These are phyloP conservation scores for Synergus gifuensis DNA, from an alignment of 2,888 invertebrate species.

Conservation along the genomic window DNA sequence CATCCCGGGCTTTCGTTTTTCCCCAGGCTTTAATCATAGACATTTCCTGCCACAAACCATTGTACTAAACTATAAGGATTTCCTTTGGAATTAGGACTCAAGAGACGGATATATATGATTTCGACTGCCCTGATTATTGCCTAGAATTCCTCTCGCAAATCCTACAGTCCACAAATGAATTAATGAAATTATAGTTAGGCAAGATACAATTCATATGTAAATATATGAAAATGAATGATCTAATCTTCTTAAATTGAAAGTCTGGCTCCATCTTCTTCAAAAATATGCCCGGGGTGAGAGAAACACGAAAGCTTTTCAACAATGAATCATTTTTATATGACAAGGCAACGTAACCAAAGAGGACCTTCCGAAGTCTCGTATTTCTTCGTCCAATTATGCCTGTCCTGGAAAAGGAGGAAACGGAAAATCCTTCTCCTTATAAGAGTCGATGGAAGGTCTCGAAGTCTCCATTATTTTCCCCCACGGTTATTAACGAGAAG, in stretches of 20 bases:
- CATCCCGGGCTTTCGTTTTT: constrained; percentile 44
- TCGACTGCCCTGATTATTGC: too few relatives aligned
- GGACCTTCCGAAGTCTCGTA: constrained; percentile 59
- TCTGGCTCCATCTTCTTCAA: constrained; percentile 2
- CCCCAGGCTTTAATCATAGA: constrained; percentile 49
- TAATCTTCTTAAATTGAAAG: neutral
- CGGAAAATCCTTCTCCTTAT: constrained; percentile 55
- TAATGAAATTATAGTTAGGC: too few relatives aligned
- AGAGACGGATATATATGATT: neutral
- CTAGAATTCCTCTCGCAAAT: too few relatives aligned
- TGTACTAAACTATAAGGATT: constrained; percentile 52
- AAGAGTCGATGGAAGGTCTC: constrained; percentile 49
- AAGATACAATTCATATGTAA: neutral
- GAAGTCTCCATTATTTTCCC: constrained; percentile 60
- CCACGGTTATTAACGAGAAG: constrained; percentile 63
- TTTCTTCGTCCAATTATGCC: constrained; percentile 66
- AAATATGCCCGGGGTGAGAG: neutral
- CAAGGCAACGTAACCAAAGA: constrained; percentile 6
- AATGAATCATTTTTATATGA: constrained; percentile 63
- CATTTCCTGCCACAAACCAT: constrained; percentile 45
- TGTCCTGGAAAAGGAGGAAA: constrained; percentile 57
- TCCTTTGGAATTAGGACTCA: constrained; percentile 36
- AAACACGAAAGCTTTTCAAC: constrained; percentile 21
- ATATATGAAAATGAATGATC: neutral
- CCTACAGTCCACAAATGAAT: too few relatives aligned